A percentile compares a stretch with the other conserved stretches of the same genome.
These are phyloP conservation scores for Dreissena polymorpha DNA, from an alignment of 1,140 invertebrate genomes.

Conservation along the genomic window DNA sequence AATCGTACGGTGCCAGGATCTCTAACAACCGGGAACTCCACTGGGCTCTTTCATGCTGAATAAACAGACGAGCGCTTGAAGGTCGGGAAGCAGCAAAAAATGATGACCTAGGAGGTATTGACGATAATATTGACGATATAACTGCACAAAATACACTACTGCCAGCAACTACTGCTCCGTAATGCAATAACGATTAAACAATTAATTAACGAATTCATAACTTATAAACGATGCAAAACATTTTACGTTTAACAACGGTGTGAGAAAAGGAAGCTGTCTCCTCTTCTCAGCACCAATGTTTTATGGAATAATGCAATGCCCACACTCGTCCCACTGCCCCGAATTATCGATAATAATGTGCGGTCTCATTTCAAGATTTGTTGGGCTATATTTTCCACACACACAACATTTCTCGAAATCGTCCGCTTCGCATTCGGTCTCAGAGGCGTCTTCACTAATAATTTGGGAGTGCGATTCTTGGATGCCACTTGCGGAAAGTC, in stretches of 20 bases:
- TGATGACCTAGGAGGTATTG: too few species aligned
- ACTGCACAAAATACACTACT: too few species aligned
- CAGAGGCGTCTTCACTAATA: neutral
- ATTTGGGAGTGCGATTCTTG: neutral
- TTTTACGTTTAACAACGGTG: constrained; percentile 11
- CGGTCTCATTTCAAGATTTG: neutral
- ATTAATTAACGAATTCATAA: too few species aligned
- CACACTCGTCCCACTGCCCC: constrained; percentile 21
- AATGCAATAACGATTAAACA: too few species aligned
- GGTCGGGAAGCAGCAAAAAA: too few species aligned
- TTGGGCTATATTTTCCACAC: neutral
- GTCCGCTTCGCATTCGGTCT: neutral
- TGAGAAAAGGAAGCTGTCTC: constrained; percentile 12
- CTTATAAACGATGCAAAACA: too few species aligned
- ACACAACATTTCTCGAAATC: constrained; percentile 28
- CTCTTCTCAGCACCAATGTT: constrained; percentile 4
- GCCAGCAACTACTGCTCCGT: too few species aligned
- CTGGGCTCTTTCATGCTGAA: too few species aligned
- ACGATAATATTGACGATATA: too few species aligned
- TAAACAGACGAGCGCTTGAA: too few species aligned
- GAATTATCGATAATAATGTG: constrained; percentile 13
- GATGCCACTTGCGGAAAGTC: constrained; percentile 12
- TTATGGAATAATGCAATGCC: constrained; percentile 8
- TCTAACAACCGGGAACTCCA: too few species aligned
- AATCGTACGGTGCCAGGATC: too few species aligned